Base-by-base conservation (phyloP, 2,888 invertebrate species). In the Acanthosepion lycidas region DNA sequence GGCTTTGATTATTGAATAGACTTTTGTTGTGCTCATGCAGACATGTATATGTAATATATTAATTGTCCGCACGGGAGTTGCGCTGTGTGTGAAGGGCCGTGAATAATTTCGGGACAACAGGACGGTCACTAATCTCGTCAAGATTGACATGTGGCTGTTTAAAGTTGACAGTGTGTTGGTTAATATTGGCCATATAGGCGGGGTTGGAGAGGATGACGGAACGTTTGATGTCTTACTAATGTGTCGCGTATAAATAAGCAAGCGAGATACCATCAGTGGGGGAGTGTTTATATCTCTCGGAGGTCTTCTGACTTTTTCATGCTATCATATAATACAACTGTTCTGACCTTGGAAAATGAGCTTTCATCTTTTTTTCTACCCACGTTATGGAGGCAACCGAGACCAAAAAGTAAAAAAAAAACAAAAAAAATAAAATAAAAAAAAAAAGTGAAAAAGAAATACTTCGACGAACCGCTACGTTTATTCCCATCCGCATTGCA, bases 1-100 rank as follows among this genome's bases (percentile, higher is more conserved):
- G 78, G 33, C n/a, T n/a, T 78, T 78, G n/a, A 78, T 78, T 78
- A 78, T 78, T 78, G 23, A 78, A 78, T 78, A 78, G 78, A 78
- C 78, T 78, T 78, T 78, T 78, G 78, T 78, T 78, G 78, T 33
- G n/a, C 33, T n/a, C 78, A 15, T 33, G 15, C n/a, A n/a, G 78
- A 78, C 8, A 78, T 78, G 78, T 78, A 78, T n/a, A 78, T 78
- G 78, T 3, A 78, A 78, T 33, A 78, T 78, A 33, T 78, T 78
- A 78, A n/a, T 33, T n/a, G n/a, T n/a, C 15, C n/a, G n/a, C 78
- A n/a, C 78, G 1, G 12, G 15, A n/a, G 78, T 6, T 15, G 78
- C 78, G n/a, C n/a, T 78, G n/a, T 78, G 78, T 78, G n/a, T 78
- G 78, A 78, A 33, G n/a, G n/a, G 78, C n/a, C 33, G 18, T 9